Conservation (phyloP, 2,113 vertebrate species). For the Mormyrus lacerda region DNA sequence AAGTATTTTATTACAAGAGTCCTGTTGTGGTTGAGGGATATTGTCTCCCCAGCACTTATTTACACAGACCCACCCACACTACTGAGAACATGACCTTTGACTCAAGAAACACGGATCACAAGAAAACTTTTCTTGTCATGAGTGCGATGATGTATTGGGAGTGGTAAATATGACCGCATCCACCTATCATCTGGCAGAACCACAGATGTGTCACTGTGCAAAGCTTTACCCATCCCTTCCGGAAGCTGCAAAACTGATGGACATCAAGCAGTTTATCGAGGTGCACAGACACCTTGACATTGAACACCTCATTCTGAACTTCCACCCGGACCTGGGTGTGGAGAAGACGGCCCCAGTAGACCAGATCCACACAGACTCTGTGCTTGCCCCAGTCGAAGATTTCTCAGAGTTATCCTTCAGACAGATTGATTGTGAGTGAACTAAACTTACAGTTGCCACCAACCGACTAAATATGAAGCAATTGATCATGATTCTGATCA, state of each 20-base stretch:
- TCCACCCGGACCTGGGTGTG: not conserved
- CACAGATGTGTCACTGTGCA: slow-evolving; percentile 24
- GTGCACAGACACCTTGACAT: not conserved
- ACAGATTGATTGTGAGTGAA: slow-evolving; percentile 42
- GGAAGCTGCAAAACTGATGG: slow-evolving; percentile 38
- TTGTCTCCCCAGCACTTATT: not conserved
- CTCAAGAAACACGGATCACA: not conserved
- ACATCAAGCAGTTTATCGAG: not conserved
- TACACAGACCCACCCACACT: not conserved
- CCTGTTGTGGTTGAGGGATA: not conserved
- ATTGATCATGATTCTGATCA: not conserved
- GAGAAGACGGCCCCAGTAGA: not conserved
- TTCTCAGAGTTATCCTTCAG: slow-evolving; percentile 40
- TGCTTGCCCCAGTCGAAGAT: slow-evolving; percentile 28
- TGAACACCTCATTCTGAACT: not conserved
- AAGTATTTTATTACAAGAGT: not conserved
- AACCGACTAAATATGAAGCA: not conserved
- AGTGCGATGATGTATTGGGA: not conserved
- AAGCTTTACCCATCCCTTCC: slow-evolving; percentile 33
- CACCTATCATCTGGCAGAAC: slow-evolving; percentile 42
- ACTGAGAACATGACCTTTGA: not conserved
- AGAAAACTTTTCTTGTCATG: not conserved
- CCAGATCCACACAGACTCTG: not conserved
- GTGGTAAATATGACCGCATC: not conserved
- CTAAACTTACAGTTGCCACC: not conserved